Evolutionary conservation across 2,888 invertebrate species (phyloP), one percentile per base, ranked within the genome.

Genomic region (Chymomyza amoena): DNA sequence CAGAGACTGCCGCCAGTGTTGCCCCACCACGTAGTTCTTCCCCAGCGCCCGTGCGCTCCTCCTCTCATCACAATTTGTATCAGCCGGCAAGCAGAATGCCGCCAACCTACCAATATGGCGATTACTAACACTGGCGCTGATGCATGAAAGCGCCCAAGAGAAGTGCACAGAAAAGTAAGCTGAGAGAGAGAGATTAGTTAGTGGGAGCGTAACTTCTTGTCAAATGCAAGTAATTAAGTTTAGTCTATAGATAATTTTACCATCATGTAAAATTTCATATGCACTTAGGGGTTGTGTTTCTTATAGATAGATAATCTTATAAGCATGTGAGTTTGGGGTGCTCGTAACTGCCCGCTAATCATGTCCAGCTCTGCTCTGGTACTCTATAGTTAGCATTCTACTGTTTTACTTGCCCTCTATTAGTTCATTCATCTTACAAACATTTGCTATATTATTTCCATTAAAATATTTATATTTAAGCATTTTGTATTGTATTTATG

Each of bases 31-130:
- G 57, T 25, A 18, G 25, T 6, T 57, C 57, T 9, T 80, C 78
- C 28, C 70, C 63, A 16, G 79, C 80, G 39, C 77, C 80, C 16
- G 71, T 63, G 59, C 89, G 90, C 66, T 94, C 95, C 0, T 94
- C 94, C 70, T 94, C 94, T 0, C 95, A 95, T 70, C 94, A 95
- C 89, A 94, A 94, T 85, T 91, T 95, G 0, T 92, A 92, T 68
- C 90, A 91, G 83, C 91, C 91, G n/a, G 90, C 91, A 69, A 75
- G 77, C 54, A 72, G 73, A 28, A 81, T 75, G 51, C 75, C 82
- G 56, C 89, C 90, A 66, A 88, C 89, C 13, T 90, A 90, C 73
- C 93, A 94, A 83, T 90, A 89, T 89, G 93, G 88, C 89, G 93
- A 81, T 90, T 93, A 77, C 91, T 93, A 84, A 74, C 73, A 76